Base-by-base conservation (phyloP, 2,888 invertebrate species). In the Drosophila kanekoi region DNA sequence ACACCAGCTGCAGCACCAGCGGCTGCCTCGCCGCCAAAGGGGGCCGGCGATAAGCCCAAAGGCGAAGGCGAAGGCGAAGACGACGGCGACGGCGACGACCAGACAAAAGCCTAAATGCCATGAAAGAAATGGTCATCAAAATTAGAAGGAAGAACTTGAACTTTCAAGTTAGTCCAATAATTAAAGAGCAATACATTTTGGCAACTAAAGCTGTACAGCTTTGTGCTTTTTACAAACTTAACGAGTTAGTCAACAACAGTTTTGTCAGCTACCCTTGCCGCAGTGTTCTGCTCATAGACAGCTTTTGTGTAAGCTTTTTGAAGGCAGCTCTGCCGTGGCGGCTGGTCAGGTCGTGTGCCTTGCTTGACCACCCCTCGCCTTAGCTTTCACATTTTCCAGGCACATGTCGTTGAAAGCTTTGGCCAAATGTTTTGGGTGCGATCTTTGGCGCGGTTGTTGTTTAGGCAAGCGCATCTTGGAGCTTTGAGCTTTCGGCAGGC, bases 301-400 rank as follows among this genome's bases (percentile, higher is more conserved):
- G 23, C 20, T n/a, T n/a, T n/a, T 32, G 11, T 4, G 14, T 1
- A 20, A 49, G 49, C 58, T 59, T 51, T 49, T n/a, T 10, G n/a
- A 35, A 28, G 8, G 28, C 28, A 28, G 28, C 28, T 8, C 28
- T 28, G 28, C 28, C 28, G 8, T 28, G 28, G 28, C 28, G 28
- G 8, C 28, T 28, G 28, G 28, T 8, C 8, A 8, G 28, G 8
- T 28, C 8, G 23, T 28, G 23, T 28, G 23, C 23, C 8, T 28
- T 28, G 23, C 8, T 28, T 28, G 23, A 8, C 23, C 23, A 8
- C 8, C 23, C 8, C 2, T 28, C 23, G 28, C 28, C 8, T 28
- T 2, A 28, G 28, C 28, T 28, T 28, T 28, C 28, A 28, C 28
- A 28, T 8, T 28, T 28, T 28, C 2, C 8, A 28, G 28, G 28